These are phyloP conservation scores for Serilophus lunatus DNA, from an alignment of 2,113 vertebrate species.

Conservation along the genomic window DNA sequence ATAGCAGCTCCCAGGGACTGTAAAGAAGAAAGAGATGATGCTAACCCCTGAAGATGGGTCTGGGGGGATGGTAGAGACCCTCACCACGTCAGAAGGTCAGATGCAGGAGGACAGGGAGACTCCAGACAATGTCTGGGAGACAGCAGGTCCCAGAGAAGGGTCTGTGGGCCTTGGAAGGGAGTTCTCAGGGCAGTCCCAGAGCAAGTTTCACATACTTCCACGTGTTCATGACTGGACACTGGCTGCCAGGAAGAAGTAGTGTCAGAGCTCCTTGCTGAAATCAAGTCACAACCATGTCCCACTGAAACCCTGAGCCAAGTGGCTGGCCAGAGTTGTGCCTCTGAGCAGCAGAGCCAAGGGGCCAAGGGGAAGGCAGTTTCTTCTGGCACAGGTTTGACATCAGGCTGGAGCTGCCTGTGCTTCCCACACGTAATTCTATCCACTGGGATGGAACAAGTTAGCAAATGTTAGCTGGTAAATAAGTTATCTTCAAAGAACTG, in stretches of 20 bases:
- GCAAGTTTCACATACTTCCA: background rate
- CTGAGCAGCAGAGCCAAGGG: background rate
- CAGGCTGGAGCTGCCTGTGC: background rate
- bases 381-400: background rate
- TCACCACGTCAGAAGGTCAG: background rate
- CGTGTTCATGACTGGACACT: fast-evolving
- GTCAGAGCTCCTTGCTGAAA: background rate
- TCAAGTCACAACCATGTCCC: background rate
- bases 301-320: fast-evolving
- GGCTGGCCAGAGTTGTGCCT: background rate
- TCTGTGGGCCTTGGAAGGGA: fast-evolving
- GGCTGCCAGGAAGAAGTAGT: background rate
- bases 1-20: background rate
- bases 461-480: background rate
- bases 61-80: background rate
- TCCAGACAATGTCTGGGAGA: background rate
- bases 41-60: background rate
- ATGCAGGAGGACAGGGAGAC: background rate
- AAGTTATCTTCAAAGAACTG: background rate
- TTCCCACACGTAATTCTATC: background rate
- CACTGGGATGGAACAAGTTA: background rate
- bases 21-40: background rate
- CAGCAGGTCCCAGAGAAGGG: fast-evolving
- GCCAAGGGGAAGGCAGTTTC: background rate
- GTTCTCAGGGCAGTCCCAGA: too few relatives aligned